These are phyloP conservation scores for Limenitis camilla DNA, from an alignment of 2,888 invertebrate species.

Conservation along the genomic window DNA sequence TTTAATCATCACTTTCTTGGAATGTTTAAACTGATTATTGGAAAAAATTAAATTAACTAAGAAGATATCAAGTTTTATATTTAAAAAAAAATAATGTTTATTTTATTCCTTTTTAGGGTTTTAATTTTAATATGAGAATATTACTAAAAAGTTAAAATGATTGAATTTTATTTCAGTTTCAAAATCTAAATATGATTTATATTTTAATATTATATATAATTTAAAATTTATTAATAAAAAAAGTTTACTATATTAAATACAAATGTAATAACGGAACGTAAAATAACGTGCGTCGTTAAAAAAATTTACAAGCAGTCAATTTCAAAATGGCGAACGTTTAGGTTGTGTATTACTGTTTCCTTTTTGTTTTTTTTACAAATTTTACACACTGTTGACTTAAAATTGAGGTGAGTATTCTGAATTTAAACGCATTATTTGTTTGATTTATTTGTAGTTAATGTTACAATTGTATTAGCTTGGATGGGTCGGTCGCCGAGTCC, in stretches of 20 bases:
- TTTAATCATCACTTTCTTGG: too few relatives aligned
- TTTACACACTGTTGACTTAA: conserved; percentile 55
- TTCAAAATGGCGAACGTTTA: conserved; percentile 65
- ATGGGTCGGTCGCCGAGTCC: conserved; percentile 72
- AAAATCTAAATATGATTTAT: too few relatives aligned
- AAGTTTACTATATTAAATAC: not conserved
- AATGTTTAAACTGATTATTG: too few relatives aligned
- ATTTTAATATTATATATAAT: too few relatives aligned
- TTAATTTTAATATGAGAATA: too few relatives aligned
- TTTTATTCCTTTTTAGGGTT: too few relatives aligned
- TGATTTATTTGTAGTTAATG: conserved; percentile 15
- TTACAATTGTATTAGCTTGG: conserved; percentile 30
- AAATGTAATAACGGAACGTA: conserved; percentile 30
- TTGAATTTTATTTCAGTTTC: too few relatives aligned
- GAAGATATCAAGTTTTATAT: too few relatives aligned
- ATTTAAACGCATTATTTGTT: not conserved
- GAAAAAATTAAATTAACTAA: too few relatives aligned
- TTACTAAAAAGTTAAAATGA: too few relatives aligned
- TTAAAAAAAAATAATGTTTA: too few relatives aligned
- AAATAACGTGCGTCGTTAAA: conserved; percentile 23
- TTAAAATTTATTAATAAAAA: too few relatives aligned
- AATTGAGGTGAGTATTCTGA: conserved; percentile 45
- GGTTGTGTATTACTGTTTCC: conserved; percentile 54
- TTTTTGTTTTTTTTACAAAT: conserved; percentile 48
- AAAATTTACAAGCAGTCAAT: conserved; percentile 31